Evolutionary conservation across 2,888 invertebrate species (phyloP), one percentile per base, ranked within the genome.

Genomic region (Brachynemurus nebulosus): DNA sequence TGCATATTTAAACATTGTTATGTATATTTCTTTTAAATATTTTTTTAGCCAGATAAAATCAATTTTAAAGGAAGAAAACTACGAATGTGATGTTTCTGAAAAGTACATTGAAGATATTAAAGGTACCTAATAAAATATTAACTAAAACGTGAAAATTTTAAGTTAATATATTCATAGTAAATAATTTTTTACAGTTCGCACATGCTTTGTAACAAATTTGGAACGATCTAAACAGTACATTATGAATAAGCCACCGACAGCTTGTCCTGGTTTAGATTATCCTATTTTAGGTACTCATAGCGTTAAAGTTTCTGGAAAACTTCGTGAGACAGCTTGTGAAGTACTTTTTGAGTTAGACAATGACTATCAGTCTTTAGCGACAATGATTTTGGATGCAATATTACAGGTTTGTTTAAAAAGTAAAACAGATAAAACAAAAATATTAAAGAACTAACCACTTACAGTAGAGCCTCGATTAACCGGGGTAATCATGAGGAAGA

Each of bases 281-380:
- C 74, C 74, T 1, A 65, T 86, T 42, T 69, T 73, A 47, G 78
- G 78, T 46, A 70, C 74, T 12, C 71, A 71, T 50, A 70, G 74
- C 9, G 65, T 88, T 17, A 65, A 62, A 30, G 71, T 89, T 48
- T 72, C 77, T 19, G 78, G 89, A 12, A 67, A 67, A 49, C 65
- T 86, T 2, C 72, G 95, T 30, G 93, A 93, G 66, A 75, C 77
- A 18, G 78, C 82, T 1, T 85, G 80, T 54, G 95, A 95, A 70
- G 67, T 84, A 37, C 66, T 95, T 57, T 95, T 93, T 69, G 78
- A 82, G 55, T 74, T 81, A 53, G 91, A 89, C 66, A 79, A 77
- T 61, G 89, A 90, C 54, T 78, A 80, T 52, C 71, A 84, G 45
- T 82, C 90, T 44, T 64, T 96, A 48, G 76, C 88, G 0, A 86